phyloP scores from a whole-genome alignment of 2,888 invertebrate species.

The Antitype chi region DNA sequence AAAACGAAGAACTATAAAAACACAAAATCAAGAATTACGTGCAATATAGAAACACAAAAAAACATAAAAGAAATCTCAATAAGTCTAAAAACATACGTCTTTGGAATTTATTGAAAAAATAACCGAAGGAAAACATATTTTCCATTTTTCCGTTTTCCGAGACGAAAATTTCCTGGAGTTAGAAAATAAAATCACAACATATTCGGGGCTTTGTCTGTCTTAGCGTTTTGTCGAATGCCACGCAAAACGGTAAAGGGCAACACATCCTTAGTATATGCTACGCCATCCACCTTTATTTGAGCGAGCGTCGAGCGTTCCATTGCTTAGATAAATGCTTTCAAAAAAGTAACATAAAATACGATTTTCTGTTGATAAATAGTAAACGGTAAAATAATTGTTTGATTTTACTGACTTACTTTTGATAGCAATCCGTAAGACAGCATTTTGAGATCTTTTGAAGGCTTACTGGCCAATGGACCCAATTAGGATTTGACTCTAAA shows the following conservation, averaged over 20 bases:
- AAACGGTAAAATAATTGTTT: neutral
- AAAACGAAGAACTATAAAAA: neutral
- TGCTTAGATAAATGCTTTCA: neutral
- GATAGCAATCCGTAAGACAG: neutral
- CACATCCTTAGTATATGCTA: conserved; percentile 41
- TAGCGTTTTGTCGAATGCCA: conserved; percentile 63
- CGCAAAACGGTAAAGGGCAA: conserved; percentile 60
- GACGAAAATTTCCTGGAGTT: conserved; percentile 46
- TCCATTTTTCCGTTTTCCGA: conserved; percentile 43
- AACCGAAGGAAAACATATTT: conserved; percentile 50
- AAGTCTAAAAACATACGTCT: conserved; percentile 37
- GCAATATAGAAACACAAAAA: conserved; percentile 8
- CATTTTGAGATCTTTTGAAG: neutral
- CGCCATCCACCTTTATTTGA: neutral
- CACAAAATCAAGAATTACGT: neutral
- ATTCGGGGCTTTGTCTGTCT: conserved; percentile 62
- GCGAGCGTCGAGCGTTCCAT: neutral
- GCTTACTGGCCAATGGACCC: neutral
- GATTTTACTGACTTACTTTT: neutral
- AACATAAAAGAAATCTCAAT: conserved; percentile 38
- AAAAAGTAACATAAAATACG: neutral
- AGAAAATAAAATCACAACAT: conserved; percentile 65
- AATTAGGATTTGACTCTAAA: neutral
- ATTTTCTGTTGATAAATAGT: neutral
- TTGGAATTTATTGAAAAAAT: conserved; percentile 56